Evolutionary conservation across 2,113 vertebrate genomes (phyloP).

Genomic region (Pangasianodon hypophthalmus): DNA sequence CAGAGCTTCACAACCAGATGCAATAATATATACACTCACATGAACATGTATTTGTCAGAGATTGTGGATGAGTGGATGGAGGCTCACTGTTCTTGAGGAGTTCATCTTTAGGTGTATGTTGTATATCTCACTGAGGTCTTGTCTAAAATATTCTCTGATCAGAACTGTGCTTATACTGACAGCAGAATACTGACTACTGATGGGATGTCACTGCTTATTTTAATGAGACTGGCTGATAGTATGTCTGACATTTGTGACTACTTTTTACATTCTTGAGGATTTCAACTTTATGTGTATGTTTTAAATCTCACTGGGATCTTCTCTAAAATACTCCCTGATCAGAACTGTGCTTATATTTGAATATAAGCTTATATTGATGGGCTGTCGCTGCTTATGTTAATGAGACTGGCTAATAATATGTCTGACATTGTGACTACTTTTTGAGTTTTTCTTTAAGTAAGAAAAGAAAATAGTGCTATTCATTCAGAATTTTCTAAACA

Average conservation of each 20-base stretch:
- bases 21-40: conserved; percentile 67
- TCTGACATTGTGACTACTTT: background rate
- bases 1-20: conserved; percentile 70
- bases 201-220: background rate
- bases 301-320: too few species aligned
- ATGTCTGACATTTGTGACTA: background rate
- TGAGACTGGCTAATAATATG: background rate
- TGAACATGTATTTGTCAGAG: conserved; percentile 23
- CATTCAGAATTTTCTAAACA: background rate
- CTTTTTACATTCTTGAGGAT: background rate
- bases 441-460: background rate
- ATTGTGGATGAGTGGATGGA: background rate
- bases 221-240: background rate
- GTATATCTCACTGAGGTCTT: background rate
- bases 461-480: background rate
- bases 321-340: background rate
- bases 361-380: too few species aligned
- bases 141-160: background rate
- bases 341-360: background rate
- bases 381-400: background rate
- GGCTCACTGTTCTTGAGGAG: background rate
- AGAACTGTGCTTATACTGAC: background rate
- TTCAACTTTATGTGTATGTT: too few species aligned
- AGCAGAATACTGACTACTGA: background rate
- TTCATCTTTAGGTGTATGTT: background rate